Percentiles rank a stretch among this genome's conserved stretches.
These are phyloP conservation scores for Peromyscus californicus DNA, from an alignment of 2,113 vertebrate species.

Conservation along the genomic window DNA sequence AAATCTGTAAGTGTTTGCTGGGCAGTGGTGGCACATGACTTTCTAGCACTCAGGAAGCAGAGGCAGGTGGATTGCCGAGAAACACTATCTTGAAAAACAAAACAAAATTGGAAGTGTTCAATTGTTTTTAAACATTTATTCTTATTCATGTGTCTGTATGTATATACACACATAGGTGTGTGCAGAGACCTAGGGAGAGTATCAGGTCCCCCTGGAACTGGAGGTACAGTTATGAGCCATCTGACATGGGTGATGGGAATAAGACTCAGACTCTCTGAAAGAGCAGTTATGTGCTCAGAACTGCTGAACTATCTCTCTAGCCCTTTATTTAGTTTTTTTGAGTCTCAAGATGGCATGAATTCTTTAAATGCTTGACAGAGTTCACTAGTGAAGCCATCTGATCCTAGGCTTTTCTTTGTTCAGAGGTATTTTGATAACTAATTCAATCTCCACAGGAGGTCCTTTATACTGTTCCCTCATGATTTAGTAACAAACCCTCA, in stretches of 20 bases:
- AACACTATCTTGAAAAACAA: neutral
- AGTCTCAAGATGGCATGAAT: neutral
- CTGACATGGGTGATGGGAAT: neutral
- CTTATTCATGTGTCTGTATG: neutral
- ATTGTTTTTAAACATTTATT: neutral
- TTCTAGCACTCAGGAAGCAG: neutral
- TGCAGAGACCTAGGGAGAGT: neutral
- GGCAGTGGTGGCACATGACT: no score
- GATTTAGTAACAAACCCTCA: conserved; percentile 10
- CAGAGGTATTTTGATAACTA: neutral
- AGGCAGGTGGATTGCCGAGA: neutral
- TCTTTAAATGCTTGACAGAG: neutral
- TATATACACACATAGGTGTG: neutral
- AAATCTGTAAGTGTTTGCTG: neutral
- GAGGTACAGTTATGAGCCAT: neutral
- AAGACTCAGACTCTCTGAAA: neutral
- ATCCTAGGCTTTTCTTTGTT: neutral
- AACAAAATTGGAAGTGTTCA: neutral
- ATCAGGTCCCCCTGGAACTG: neutral
- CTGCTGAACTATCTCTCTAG: neutral
- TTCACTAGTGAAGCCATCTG: neutral
- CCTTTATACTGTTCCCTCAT: neutral
- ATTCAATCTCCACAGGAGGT: neutral
- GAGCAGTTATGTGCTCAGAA: neutral
- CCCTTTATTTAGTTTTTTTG: neutral